Percentiles rank a stretch among this genome's conserved stretches.
phyloP scores from a whole-genome alignment of 2,888 invertebrate species.

The Perithous albicinctus region DNA sequence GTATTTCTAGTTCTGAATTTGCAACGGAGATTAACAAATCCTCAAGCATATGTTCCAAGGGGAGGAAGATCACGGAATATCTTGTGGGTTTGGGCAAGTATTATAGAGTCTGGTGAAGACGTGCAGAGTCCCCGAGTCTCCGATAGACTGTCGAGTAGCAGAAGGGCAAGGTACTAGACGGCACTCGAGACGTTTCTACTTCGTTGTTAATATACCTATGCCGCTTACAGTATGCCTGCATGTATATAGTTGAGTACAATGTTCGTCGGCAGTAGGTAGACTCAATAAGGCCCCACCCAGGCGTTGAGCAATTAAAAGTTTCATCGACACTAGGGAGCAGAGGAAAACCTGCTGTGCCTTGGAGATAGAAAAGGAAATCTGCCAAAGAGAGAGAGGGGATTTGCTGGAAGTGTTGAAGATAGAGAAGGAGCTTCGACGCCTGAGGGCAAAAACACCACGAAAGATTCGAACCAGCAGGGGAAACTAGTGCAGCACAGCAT shows the following conservation, averaged over 20 bases:
- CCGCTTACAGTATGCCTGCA: slow-evolving; percentile 23
- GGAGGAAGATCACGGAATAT: slow-evolving; percentile 11
- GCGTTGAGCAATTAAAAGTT: slow-evolving; percentile 80
- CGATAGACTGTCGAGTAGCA: slow-evolving; percentile 25
- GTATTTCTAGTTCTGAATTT: neutral
- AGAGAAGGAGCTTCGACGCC: slow-evolving; percentile 32
- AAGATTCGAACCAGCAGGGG: slow-evolving; percentile 34
- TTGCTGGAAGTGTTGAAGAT: neutral
- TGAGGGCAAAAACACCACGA: slow-evolving; percentile 28
- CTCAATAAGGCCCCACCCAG: slow-evolving; percentile 60
- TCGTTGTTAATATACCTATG: neutral
- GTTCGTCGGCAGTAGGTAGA: slow-evolving; percentile 42
- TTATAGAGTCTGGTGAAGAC: neutral
- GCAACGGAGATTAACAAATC: slow-evolving; percentile 11
- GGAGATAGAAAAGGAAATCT: neutral
- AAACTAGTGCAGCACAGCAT: neutral
- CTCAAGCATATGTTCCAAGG: neutral
- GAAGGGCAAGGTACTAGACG: slow-evolving; percentile 17
- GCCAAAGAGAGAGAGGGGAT: neutral
- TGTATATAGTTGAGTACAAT: slow-evolving; percentile 30
- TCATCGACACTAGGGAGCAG: slow-evolving; percentile 75
- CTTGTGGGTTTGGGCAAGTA: neutral
- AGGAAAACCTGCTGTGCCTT: slow-evolving; percentile 27
- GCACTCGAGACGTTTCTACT: slow-evolving; percentile 31
- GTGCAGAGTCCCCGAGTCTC: neutral